phyloP scores from a whole-genome alignment of 1,140 invertebrate genomes.

The Diorhabda elongata region DNA sequence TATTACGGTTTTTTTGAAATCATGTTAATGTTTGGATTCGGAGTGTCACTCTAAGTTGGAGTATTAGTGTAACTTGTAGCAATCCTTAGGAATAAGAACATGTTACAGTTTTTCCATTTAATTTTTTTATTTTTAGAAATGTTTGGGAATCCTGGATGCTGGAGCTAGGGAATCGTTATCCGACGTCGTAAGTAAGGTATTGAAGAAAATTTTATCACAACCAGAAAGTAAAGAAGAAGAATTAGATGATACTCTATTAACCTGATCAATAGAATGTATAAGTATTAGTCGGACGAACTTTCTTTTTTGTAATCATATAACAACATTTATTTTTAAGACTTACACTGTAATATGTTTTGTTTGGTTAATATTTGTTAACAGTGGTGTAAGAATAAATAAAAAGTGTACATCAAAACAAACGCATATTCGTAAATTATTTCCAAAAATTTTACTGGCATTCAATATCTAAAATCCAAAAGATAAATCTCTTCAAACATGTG shows the following conservation, averaged over 20 bases:
- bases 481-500: no score
- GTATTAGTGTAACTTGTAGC: background rate
- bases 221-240: conserved; percentile 82
- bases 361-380: background rate
- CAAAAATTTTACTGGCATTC: no score
- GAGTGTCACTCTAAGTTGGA: background rate
- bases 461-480: no score
- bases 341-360: background rate
- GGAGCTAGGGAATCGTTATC: conserved; percentile 83
- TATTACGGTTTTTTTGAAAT: no score
- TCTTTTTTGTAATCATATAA: background rate
- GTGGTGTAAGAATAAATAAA: background rate
- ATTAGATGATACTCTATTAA: conserved; percentile 84
- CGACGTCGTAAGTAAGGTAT: conserved; percentile 82
- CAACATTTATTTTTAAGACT: background rate
- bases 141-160: conserved; percentile 70
- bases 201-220: conserved; percentile 68
- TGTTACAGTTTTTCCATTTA: no score
- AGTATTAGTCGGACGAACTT: background rate
- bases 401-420: no score
- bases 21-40: no score
- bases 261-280: conserved; percentile 51
- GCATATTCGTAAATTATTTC: no score
- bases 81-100: no score
- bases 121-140: conserved; percentile 58